Evolutionary conservation across 2,888 invertebrate species (phyloP), one percentile per base, ranked within the genome.

Genomic region (Rhogogaster chlorosoma): DNA sequence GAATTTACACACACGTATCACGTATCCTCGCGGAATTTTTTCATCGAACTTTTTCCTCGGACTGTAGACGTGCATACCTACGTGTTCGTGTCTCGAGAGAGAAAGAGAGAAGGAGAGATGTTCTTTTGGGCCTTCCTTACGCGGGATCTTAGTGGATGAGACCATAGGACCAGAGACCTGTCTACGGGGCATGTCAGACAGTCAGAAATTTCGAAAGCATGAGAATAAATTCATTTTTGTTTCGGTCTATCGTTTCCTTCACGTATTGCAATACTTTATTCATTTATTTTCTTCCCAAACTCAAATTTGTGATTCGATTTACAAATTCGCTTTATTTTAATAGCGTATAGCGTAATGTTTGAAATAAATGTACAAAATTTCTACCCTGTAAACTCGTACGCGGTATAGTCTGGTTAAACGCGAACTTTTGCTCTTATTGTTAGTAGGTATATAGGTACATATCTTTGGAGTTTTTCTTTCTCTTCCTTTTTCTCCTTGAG

Each of bases 101-200:
- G 83, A 84, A 45, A 71, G 78, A 70, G 80, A 80, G 85, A 64
- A 57, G 85, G 85, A 77, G 45, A 85, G 42, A 26, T 57, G 38
- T 80, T 32, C 71, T 84, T 38, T 64, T 45, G 26, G 38, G 80
- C 73, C 83, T 61, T 57, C 36, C 57, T 57, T 80, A 36, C 15
- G 32, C 26, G 15, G 26, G 36, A 61, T 80, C 32, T 80, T 26
- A 86, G 84, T 70, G 86, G 86, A 86, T 84, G 86, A 86, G 85
- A 86, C 61, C 80, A n/a, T n/a, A 61, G 15, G 85, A 86, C 86
- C 80, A 84, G 87, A 78, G 82, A 75, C 57, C 77, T 64, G 85
- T 75, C 87, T 84, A 86, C 87, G 85, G 86, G 84, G 53, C 85
- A 85, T 82, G 86, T 84, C 85, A 83, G 83, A 57, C 84, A 64